Evolutionary conservation across 2,113 vertebrate species (phyloP).

Genomic region (Spheniscus mendiculus): DNA sequence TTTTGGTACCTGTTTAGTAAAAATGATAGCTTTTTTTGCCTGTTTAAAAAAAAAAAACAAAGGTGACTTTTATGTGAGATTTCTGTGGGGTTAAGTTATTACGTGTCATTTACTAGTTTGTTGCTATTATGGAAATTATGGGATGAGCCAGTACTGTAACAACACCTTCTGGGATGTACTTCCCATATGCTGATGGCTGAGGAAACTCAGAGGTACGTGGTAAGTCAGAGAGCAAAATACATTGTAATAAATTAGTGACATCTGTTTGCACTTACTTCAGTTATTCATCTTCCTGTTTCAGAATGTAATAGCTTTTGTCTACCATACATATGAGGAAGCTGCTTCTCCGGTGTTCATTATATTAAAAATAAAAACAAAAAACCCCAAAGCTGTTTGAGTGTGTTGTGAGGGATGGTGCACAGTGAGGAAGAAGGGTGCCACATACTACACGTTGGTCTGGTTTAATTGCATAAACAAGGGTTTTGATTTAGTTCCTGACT

Average conservation of each 20-base stretch:
- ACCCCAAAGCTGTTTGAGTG: background rate
- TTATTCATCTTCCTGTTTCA: background rate
- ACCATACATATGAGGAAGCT: background rate
- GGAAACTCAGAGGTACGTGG: background rate
- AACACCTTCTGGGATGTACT: background rate
- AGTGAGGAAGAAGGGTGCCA: background rate
- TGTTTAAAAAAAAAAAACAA: background rate
- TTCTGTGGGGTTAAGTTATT: background rate
- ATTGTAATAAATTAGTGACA: background rate
- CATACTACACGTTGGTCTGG: background rate
- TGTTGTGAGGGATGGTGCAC: background rate
- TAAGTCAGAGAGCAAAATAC: background rate
- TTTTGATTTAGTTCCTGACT: background rate
- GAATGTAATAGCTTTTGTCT: background rate
- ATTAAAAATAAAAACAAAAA: background rate
- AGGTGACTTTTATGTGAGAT: background rate
- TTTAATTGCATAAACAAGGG: background rate
- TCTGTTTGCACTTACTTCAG: slow-evolving; percentile 2
- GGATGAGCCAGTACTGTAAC: background rate
- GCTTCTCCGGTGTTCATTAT: background rate
- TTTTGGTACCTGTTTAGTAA: background rate
- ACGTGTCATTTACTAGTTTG: background rate
- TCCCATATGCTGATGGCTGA: background rate
- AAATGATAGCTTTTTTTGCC: background rate
- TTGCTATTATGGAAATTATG: background rate